Conservation (phyloP, 2,113 vertebrate species). For the Rhizomys pruinosus region DNA sequence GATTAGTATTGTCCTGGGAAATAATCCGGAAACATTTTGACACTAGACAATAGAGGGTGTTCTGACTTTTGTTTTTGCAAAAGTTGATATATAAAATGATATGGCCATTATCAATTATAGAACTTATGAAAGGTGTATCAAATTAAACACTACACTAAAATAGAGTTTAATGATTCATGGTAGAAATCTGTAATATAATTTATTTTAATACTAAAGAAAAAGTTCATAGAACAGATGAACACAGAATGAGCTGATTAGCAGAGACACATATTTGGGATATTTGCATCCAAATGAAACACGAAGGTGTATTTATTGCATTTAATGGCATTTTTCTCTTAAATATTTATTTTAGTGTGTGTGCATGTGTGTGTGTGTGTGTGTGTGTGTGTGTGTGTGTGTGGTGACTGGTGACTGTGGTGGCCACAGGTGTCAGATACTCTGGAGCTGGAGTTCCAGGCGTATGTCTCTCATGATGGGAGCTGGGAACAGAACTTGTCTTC, state of each 20-base stretch:
- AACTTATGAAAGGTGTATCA: neutral
- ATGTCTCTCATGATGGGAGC: too few relatives aligned
- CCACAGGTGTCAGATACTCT: too few relatives aligned
- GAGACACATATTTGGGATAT: neutral
- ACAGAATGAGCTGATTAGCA: neutral
- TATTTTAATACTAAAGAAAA: conserved; percentile 45
- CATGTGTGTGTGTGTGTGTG: too few relatives aligned
- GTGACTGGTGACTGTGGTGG: too few relatives aligned
- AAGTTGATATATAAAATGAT: conserved; percentile 4
- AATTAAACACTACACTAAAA: neutral
- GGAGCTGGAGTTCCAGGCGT: too few relatives aligned
- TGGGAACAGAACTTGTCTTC: too few relatives aligned
- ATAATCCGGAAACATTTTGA: conserved; percentile 13
- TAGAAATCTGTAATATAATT: conserved; percentile 14
- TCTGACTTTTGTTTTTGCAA: conserved; percentile 39
- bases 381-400: too few relatives aligned
- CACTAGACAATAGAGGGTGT: neutral
- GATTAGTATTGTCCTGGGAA: neutral
- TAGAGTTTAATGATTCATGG: conserved; percentile 1
- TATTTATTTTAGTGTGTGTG: too few relatives aligned
- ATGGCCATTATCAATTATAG: neutral
- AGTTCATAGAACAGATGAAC: neutral
- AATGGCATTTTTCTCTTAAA: too few relatives aligned
- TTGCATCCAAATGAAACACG: conserved; percentile 32
- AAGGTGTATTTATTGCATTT: neutral